Evolutionary conservation across 2,113 vertebrate genomes (phyloP).

Genomic region (Aptenodytes patagonicus): DNA sequence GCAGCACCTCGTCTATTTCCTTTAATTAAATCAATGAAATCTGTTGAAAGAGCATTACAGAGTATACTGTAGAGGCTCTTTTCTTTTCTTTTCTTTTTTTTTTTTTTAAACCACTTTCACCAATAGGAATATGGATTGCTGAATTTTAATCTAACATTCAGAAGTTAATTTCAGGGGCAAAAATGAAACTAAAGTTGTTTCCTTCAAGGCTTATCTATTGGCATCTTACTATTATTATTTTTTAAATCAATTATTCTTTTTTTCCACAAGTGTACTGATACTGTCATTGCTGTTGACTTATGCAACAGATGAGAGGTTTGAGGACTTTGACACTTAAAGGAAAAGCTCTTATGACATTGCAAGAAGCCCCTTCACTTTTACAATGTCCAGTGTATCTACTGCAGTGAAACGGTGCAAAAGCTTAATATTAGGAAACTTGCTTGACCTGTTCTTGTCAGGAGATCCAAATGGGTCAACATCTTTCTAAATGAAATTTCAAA

Average conservation of each 20-base stretch:
- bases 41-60: not conserved
- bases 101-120: not conserved
- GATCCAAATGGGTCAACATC: not conserved
- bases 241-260: not conserved
- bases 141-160: not conserved
- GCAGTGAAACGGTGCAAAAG: not conserved
- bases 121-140: not conserved
- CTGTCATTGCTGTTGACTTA: not conserved
- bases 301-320: not conserved
- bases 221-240: not conserved
- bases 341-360: not conserved
- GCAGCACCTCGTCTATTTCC: not conserved
- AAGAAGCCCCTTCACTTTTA: not conserved
- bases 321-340: not conserved
- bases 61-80: not conserved
- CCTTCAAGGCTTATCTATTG: not conserved
- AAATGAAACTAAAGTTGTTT: not conserved
- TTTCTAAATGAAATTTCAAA: not conserved
- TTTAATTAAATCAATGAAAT: not conserved
- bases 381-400: not conserved
- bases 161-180: not conserved
- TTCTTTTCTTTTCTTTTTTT: too few species aligned
- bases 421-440: not conserved
- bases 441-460: not conserved
- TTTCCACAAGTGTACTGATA: not conserved